phyloP scores from a whole-genome alignment of 2,113 vertebrate genomes.

The Oreochromis spilurus region DNA sequence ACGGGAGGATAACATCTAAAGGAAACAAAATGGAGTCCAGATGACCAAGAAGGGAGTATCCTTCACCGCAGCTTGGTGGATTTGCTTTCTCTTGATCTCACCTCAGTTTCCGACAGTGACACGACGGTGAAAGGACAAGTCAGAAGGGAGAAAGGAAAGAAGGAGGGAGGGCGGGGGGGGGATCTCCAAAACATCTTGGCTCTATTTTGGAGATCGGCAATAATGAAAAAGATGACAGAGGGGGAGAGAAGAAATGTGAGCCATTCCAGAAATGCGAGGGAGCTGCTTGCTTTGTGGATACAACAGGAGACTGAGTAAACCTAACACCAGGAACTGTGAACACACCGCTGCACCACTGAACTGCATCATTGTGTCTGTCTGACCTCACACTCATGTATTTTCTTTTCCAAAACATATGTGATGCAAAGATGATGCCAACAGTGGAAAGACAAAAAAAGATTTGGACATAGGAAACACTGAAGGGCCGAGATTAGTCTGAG shows the following conservation, averaged over 20 bases:
- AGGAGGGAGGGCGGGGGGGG: not conserved
- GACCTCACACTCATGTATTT: not conserved
- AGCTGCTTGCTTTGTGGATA: conserved; percentile 69
- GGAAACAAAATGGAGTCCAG: conserved; percentile 52
- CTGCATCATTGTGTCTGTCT: conserved; percentile 34
- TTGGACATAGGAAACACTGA: not conserved
- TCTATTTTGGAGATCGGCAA: conserved; percentile 41
- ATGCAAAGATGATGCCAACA: not conserved
- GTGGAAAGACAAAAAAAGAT: not conserved
- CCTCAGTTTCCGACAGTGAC: conserved; percentile 44
- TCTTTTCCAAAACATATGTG: not conserved
- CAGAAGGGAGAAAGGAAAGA: not conserved
- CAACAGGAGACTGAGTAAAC: conserved; percentile 53
- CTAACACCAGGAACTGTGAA: conserved; percentile 43
- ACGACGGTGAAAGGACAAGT: conserved; percentile 9
- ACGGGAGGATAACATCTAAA: conserved; percentile 34
- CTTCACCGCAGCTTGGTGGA: not conserved
- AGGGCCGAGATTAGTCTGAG: conserved; percentile 3
- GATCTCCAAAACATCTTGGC: not conserved
- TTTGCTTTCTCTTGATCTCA: conserved; percentile 42
- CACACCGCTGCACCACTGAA: conserved; percentile 4
- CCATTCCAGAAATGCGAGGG: conserved; percentile 81
- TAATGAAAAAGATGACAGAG: conserved; percentile 43
- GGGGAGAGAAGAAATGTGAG: conserved; percentile 75
- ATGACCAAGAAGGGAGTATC: conserved; percentile 21